A percentile compares a stretch with the other conserved stretches of the same genome.
phyloP scores from a whole-genome alignment of 2,113 vertebrate genomes.

The Oenanthe oenanthe region DNA sequence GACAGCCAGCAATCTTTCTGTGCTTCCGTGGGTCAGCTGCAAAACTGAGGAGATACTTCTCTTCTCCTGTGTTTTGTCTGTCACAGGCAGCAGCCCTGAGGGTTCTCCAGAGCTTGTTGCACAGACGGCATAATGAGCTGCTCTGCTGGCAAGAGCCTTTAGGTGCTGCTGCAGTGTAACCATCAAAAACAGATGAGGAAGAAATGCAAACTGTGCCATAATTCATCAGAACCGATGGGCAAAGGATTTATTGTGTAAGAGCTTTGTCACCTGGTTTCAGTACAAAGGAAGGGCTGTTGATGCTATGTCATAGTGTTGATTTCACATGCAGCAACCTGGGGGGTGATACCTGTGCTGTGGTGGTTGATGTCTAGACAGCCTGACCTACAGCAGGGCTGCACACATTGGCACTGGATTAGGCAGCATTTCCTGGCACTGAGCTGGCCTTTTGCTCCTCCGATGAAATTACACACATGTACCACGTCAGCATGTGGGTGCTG shows the following conservation, averaged over 20 bases:
- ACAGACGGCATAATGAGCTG: not conserved
- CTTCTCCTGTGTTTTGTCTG: not conserved
- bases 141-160: not conserved
- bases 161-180: constrained; percentile 24
- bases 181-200: not conserved
- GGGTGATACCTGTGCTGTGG: not conserved
- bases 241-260: fast-evolving
- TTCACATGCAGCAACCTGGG: not conserved
- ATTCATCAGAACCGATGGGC: not conserved
- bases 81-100: not conserved
- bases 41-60: not conserved
- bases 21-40: not conserved
- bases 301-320: not conserved
- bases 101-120: not conserved
- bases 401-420: not conserved
- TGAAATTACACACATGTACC: not conserved
- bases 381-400: not conserved
- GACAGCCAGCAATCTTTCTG: not conserved
- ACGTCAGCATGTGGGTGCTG: not conserved
- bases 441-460: not conserved
- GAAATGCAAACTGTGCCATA: not conserved
- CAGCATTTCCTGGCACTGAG: not conserved
- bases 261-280: not conserved
- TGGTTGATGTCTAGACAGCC: not conserved
- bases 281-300: not conserved